These are phyloP conservation scores for Exaiptasia diaphana DNA, from an alignment of 64 coral and sea anemone genomes.

Conservation along the genomic window DNA sequence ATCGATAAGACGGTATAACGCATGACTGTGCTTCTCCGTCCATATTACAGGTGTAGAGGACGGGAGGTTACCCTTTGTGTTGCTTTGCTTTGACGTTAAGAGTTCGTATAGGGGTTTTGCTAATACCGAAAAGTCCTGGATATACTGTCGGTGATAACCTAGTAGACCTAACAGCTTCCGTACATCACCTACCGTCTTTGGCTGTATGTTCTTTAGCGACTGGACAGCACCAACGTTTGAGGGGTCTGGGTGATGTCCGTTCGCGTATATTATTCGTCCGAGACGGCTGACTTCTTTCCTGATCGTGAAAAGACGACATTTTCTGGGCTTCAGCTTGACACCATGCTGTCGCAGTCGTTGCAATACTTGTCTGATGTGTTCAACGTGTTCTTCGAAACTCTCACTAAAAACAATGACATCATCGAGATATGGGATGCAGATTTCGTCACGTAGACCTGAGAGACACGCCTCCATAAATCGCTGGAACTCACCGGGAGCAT, in stretches of 20 bases:
- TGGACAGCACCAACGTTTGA: background rate
- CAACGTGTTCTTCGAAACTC: slow-evolving; percentile 24
- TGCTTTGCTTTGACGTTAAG: background rate
- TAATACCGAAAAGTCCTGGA: background rate
- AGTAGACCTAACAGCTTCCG: slow-evolving; percentile 3
- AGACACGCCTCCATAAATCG: slow-evolving; percentile 44
- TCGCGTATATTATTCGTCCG: background rate
- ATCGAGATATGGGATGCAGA: slow-evolving; percentile 44
- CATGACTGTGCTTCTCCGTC: too few species aligned
- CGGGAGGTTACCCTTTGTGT: too few species aligned
- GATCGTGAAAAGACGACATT: background rate
- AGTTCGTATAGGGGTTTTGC: slow-evolving; percentile 20
- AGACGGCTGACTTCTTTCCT: background rate
- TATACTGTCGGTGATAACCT: background rate
- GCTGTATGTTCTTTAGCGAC: background rate
- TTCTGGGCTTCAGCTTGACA: background rate
- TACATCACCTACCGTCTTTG: background rate
- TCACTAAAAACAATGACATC: slow-evolving; percentile 25
- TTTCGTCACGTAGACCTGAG: slow-evolving; percentile 18
- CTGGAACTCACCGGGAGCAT: slow-evolving; percentile 19
- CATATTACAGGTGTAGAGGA: too few species aligned
- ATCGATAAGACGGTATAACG: too few species aligned
- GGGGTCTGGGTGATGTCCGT: slow-evolving; percentile 2
- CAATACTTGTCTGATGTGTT: slow-evolving; percentile 1
- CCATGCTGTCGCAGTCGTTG: background rate